phyloP scores from a whole-genome alignment of 2,888 invertebrate species.

The Bugulina stolonifera region DNA sequence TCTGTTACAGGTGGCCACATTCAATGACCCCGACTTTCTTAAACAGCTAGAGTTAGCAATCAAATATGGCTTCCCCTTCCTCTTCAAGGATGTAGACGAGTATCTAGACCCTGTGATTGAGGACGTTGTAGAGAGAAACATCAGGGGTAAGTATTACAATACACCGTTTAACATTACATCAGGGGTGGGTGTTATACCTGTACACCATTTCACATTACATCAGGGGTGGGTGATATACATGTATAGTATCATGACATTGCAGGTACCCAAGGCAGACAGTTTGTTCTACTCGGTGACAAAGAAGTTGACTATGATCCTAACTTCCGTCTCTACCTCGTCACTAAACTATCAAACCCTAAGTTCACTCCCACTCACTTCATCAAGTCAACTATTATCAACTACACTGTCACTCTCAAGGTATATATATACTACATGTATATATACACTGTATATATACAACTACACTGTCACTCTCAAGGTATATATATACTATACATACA shows the following conservation, averaged over 20 bases:
- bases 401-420: slow-evolving; percentile 30
- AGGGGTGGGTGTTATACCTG: too few relatives aligned
- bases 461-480: too few relatives aligned
- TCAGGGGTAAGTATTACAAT: slow-evolving; percentile 26
- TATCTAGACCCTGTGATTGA: slow-evolving; percentile 30
- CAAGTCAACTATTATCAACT: slow-evolving; percentile 29
- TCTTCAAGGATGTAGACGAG: slow-evolving; percentile 30
- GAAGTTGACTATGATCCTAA: slow-evolving; percentile 30
- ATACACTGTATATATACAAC: too few relatives aligned
- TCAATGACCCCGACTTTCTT: slow-evolving; percentile 30
- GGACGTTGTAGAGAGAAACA: slow-evolving; percentile 30
- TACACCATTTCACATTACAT: background rate
- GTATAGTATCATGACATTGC: background rate
- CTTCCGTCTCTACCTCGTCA: slow-evolving; percentile 29
- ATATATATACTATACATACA: too few relatives aligned
- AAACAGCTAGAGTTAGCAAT: slow-evolving; percentile 30
- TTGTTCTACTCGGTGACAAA: slow-evolving; percentile 29
- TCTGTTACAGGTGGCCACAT: slow-evolving; percentile 27
- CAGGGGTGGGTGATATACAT: background rate
- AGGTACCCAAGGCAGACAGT: slow-evolving; percentile 26
- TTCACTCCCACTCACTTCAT: slow-evolving; percentile 28
- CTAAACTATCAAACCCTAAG: slow-evolving; percentile 30
- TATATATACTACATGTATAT: too few relatives aligned
- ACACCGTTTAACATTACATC: too few relatives aligned
- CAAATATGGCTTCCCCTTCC: slow-evolving; percentile 30